Percentiles rank a stretch among this genome's conserved stretches.
Conservation (phyloP, 2,888 invertebrate genomes). For the Suillia variegata region DNA sequence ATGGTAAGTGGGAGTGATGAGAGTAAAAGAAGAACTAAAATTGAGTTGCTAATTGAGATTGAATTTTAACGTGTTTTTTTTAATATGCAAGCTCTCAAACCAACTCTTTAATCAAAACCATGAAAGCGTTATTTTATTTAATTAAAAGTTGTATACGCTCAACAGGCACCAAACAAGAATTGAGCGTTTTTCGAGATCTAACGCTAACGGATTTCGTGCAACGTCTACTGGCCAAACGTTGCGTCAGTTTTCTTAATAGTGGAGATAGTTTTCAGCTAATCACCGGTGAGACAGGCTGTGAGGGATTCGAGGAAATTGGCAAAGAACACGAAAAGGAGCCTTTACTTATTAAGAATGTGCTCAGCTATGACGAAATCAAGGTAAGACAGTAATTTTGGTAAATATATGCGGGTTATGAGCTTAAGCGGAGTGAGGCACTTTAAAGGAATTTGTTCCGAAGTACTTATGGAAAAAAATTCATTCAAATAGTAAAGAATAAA, state of each 20-base stretch:
- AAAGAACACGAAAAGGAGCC: constrained; percentile 62
- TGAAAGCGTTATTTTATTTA: no score
- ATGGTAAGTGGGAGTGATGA: no score
- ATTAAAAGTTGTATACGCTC: no score
- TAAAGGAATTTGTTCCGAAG: no score
- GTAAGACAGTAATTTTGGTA: constrained; percentile 36
- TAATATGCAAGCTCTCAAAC: no score
- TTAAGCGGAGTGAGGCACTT: no score
- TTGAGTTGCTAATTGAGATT: no score
- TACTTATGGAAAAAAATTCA: not conserved
- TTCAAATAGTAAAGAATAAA: not conserved
- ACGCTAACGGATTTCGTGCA: constrained; percentile 63
- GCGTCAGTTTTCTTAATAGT: constrained; percentile 62
- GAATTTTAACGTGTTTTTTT: no score
- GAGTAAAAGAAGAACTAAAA: no score
- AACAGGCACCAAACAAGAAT: constrained; percentile 34
- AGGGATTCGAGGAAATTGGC: constrained; percentile 65
- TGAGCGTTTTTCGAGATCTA: constrained; percentile 57
- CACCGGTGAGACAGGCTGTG: constrained; percentile 59
- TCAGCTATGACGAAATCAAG: constrained; percentile 68
- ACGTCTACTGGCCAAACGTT: constrained; percentile 64
- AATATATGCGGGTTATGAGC: no score
- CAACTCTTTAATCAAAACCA: no score
- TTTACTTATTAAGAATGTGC: constrained; percentile 62
- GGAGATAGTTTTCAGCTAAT: constrained; percentile 61